These are phyloP conservation scores for Oreonectes daqikongensis DNA, from an alignment of 2,797 vertebrate species.

Conservation along the genomic window DNA sequence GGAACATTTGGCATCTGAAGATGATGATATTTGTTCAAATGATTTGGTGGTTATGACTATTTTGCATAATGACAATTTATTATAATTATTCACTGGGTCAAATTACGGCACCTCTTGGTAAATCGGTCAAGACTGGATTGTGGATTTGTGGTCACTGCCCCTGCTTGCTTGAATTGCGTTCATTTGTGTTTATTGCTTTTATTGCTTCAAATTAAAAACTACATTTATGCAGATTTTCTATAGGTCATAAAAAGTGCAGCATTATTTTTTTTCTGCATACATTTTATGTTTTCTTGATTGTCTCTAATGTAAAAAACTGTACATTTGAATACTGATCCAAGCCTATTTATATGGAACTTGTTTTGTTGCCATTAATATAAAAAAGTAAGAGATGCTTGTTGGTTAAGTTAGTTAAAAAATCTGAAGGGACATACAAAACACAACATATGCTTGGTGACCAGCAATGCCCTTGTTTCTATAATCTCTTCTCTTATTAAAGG, in stretches of 20 bases:
- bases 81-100: constrained; percentile 7
- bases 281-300: not conserved
- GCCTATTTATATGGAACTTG: too few species aligned
- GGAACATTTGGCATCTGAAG: constrained; percentile 25
- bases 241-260: not conserved
- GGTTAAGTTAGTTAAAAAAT: too few species aligned
- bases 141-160: not conserved
- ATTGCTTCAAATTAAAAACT: not conserved
- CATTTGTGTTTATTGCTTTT: not conserved
- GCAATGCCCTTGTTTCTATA: too few species aligned
- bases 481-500: too few species aligned
- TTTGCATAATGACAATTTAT: not conserved
- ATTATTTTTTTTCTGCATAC: not conserved
- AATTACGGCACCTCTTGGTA: not conserved
- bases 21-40: constrained; percentile 14
- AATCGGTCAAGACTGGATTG: not conserved
- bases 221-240: not conserved
- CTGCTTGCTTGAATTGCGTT: not conserved
- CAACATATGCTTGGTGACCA: too few species aligned
- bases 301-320: not conserved
- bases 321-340: too few species aligned
- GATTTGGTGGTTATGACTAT: constrained; percentile 7
- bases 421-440: too few species aligned
- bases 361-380: too few species aligned
- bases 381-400: not conserved